phyloP scores from a whole-genome alignment of 2,797 vertebrate genomes.

The Babyrousa celebensis region DNA sequence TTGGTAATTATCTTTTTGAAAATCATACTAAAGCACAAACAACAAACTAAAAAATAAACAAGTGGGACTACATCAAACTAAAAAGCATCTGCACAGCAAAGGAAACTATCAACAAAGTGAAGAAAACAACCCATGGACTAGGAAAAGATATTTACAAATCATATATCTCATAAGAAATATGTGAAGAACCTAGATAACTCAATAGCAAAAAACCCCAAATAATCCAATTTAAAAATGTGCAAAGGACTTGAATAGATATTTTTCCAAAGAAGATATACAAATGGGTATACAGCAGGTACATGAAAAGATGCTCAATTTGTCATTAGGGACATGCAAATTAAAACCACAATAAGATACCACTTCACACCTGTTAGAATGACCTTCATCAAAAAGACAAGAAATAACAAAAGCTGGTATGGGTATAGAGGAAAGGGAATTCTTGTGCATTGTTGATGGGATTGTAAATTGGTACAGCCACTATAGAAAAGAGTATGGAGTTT shows the following conservation, averaged over 20 bases:
- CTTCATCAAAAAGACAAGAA: not conserved
- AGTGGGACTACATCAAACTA: not conserved
- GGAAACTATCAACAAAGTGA: not conserved
- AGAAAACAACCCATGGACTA: not conserved
- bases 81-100: not conserved
- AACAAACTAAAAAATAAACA: not conserved
- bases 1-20: not conserved
- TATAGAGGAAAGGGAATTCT: not conserved
- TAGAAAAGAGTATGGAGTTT: not conserved
- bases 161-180: not conserved
- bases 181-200: not conserved
- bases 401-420: not conserved
- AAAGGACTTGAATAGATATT: not conserved
- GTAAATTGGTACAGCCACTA: not conserved
- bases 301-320: not conserved
- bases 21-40: not conserved
- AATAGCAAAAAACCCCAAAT: not conserved
- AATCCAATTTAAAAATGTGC: not conserved
- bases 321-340: not conserved
- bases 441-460: not conserved
- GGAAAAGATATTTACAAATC: not conserved
- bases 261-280: not conserved
- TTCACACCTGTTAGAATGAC: not conserved
- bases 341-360: not conserved
- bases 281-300: not conserved